Conservation (phyloP, 2,113 vertebrate genomes). For the Psammodynastes pulverulentus region DNA sequence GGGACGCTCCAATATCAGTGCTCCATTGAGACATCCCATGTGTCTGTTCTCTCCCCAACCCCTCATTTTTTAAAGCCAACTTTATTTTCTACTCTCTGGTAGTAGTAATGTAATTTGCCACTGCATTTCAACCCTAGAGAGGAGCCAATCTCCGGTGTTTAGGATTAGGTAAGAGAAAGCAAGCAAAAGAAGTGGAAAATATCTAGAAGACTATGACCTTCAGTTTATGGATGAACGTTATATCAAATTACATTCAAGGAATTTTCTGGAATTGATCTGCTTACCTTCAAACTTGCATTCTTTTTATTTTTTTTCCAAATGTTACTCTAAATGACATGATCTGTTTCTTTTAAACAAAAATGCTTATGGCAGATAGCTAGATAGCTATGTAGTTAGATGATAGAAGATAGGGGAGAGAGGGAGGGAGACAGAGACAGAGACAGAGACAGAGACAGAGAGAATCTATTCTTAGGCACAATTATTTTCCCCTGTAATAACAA, state of each 20-base stretch:
- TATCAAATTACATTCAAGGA: not conserved
- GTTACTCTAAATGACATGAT: not conserved
- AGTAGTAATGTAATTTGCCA: not conserved
- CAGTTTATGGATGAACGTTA: not conserved
- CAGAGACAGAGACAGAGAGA: not conserved
- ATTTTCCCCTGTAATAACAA: not conserved
- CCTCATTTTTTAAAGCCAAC: not conserved
- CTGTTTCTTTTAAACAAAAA: not conserved
- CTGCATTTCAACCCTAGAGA: not conserved
- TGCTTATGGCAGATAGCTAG: not conserved
- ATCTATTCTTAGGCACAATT: not conserved
- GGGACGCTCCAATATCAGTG: not conserved
- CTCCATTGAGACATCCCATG: not conserved
- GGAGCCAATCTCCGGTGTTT: not conserved
- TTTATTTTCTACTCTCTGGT: not conserved
- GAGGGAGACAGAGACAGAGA: rapidly evolving
- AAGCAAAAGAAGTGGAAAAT: not conserved
- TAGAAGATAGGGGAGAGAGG: not conserved
- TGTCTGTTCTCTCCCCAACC: not conserved
- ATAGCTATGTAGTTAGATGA: not conserved
- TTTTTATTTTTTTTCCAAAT: not conserved
- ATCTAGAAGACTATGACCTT: not conserved
- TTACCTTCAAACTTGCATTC: not conserved
- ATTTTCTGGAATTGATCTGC: not conserved
- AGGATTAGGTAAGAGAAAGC: not conserved